Conservation (phyloP, 2,113 vertebrate species). For the Colinus virginianus region DNA sequence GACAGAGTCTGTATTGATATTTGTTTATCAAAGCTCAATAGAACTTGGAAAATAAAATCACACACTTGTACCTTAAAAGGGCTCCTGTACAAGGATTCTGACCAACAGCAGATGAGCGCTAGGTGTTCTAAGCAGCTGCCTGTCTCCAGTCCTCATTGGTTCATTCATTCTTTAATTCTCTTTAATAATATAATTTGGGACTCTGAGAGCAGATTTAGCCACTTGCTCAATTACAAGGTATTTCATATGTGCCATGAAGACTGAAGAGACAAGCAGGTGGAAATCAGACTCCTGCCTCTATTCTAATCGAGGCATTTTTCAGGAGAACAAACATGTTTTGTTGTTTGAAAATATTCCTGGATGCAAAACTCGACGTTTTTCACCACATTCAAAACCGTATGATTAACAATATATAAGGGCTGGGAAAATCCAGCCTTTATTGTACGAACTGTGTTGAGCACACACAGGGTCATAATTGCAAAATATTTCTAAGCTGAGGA, state of each 20-base stretch:
- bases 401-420: not conserved
- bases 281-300: conserved; percentile 15
- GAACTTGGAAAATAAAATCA: not conserved
- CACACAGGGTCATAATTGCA: not conserved
- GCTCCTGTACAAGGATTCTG: not conserved
- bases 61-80: not conserved
- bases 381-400: rapidly evolving
- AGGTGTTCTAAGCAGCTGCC: not conserved
- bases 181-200: conserved; percentile 39
- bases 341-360: not conserved
- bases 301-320: not conserved
- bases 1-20: not conserved
- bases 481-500: not conserved
- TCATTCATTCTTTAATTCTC: conserved; percentile 38
- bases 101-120: not conserved
- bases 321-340: not conserved
- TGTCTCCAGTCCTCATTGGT: not conserved
- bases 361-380: not conserved
- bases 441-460: not conserved
- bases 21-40: not conserved
- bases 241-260: conserved; percentile 9
- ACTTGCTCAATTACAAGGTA: conserved; percentile 4
- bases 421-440: not conserved
- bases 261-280: conserved; percentile 1
- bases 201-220: conserved; percentile 31